Evolutionary conservation across 2,888 invertebrate species (phyloP), one percentile per base, ranked within the genome.

Genomic region (Agrotis puta): DNA sequence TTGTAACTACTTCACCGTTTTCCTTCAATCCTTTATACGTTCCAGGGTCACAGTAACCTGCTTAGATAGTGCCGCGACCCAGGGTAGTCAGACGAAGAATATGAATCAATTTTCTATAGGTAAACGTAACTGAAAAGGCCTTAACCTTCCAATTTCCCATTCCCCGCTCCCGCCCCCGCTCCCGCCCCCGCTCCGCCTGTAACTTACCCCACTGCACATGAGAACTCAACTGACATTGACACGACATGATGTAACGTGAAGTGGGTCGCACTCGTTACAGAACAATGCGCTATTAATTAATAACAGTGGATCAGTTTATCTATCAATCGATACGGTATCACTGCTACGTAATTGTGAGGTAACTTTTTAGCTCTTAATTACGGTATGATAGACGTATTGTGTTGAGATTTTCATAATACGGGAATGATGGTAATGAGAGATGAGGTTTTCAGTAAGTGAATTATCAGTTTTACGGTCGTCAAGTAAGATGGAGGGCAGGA

Each of bases 161-260:
- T 43, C 7, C 2, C 20, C 43, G 47, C 39, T 18, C 27, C 27
- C 27, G 5, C 13, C n/a, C n/a, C n/a, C n/a, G n/a, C n/a, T n/a
- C 7, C 13, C 9, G 5, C 13, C 13, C 6, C 3, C 58, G 45
- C 62, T 75, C 53, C 39, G 54, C 64, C n/a, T 45, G 62, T 69
- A 1, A 50, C 64, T 73, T 33, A 13, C 18, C 13, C 77, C 82
- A 70, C 45, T 45, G 50, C 47, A 82, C 73, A 77, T 79, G 82
- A 83, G 82, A 84, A 76, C 76, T 76, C 64, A 67, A 84, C 82
- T 89, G 88, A 89, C 89, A 89, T 89, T 89, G 88, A 88, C 88
- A 89, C 77, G 79, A 58, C 64, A 74, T 89, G 87, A 89, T 79
- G 88, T 89, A 89, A 89, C 83, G 77, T 74, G 83, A 88, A 87